Evolutionary conservation across 2,888 invertebrate species (phyloP).

Genomic region (Lithodes maja): DNA sequence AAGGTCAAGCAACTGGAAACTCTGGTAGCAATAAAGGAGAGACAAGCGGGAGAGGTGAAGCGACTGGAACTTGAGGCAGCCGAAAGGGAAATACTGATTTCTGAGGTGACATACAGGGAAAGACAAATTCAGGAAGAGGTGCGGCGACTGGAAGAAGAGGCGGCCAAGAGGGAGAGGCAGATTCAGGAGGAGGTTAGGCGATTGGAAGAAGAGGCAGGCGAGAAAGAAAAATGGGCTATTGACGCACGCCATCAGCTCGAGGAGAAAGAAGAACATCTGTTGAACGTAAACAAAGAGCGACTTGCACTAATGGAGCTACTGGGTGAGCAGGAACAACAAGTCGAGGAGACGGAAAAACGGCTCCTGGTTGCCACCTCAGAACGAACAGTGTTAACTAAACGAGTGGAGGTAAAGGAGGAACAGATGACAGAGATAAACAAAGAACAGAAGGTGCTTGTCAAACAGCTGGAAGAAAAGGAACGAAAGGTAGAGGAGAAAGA

Average conservation of each 20-base stretch:
- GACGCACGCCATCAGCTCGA: slow-evolving; percentile 50
- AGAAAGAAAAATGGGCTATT: not conserved
- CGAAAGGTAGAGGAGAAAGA: slow-evolving; percentile 50
- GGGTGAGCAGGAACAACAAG: no score
- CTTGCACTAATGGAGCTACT: slow-evolving; percentile 41
- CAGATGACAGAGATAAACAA: no score
- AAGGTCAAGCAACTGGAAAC: not conserved
- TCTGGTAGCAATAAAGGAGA: not conserved
- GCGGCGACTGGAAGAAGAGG: not conserved
- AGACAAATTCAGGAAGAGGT: not conserved
- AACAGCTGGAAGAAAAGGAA: slow-evolving; percentile 32
- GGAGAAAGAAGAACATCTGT: slow-evolving; percentile 53
- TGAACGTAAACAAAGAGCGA: slow-evolving; percentile 65
- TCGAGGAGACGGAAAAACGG: no score
- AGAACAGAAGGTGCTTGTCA: not conserved
- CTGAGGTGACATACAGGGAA: not conserved
- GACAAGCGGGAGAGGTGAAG: no score
- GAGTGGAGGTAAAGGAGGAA: no score
- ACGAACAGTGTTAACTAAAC: no score
- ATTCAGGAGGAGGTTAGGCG: slow-evolving; percentile 5
- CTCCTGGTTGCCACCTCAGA: no score
- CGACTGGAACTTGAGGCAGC: no score
- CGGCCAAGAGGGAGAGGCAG: not conserved
- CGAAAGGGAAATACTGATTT: no score
- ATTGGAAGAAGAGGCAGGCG: not conserved